phyloP scores from a whole-genome alignment of 2,888 invertebrate species.

The Chironomus tentans region DNA sequence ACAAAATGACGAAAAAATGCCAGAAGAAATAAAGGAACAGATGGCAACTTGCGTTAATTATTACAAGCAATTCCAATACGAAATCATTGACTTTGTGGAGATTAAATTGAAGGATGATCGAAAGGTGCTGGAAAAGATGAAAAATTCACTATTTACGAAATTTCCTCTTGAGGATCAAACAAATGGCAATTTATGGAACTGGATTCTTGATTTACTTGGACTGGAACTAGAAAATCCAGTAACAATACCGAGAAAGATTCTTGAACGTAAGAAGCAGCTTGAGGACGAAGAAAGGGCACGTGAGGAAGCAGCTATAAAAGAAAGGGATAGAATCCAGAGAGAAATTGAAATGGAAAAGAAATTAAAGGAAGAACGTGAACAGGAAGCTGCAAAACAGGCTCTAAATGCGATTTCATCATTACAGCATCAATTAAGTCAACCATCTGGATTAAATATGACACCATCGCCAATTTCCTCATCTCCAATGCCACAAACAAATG shows the following conservation, averaged over 20 bases:
- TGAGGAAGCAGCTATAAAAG: neutral
- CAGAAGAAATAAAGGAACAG: conserved; percentile 73
- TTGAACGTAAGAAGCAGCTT: conserved; percentile 33
- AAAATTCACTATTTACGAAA: conserved; percentile 69
- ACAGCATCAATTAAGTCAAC: conserved; percentile 40
- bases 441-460: conserved; percentile 43
- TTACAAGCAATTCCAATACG: conserved; percentile 58
- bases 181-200: conserved; percentile 69
- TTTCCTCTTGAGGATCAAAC: conserved; percentile 74
- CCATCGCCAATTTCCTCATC: conserved; percentile 40
- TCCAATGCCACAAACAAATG: conserved; percentile 33
- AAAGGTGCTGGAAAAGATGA: conserved; percentile 75
- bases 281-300: neutral
- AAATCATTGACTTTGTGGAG: conserved; percentile 54
- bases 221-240: conserved; percentile 64
- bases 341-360: conserved; percentile 3
- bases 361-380: conserved; percentile 12
- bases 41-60: conserved; percentile 79
- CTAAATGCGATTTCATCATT: conserved; percentile 38
- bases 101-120: conserved; percentile 45
- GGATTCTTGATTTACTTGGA: conserved; percentile 64
- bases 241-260: conserved; percentile 42
- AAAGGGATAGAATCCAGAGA: neutral
- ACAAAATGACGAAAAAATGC: conserved; percentile 73
- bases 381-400: conserved; percentile 25